Evolutionary conservation across 2,797 vertebrate genomes (phyloP).

Genomic region (Crypturellus tataupa): DNA sequence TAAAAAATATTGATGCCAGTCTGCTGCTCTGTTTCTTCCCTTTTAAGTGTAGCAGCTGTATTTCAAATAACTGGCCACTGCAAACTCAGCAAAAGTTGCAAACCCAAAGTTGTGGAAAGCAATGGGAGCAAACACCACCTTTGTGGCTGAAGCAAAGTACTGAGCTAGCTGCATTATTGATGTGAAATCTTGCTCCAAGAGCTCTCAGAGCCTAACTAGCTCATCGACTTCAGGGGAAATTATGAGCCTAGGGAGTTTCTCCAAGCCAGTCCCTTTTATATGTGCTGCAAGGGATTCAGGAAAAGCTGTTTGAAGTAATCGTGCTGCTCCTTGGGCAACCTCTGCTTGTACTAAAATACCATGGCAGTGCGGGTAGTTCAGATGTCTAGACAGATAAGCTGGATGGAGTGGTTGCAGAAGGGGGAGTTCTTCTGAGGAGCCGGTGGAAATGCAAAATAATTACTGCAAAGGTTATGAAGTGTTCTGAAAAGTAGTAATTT

Average conservation of each 20-base stretch:
- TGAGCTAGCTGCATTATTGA: background rate
- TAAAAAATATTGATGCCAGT: conserved; percentile 14
- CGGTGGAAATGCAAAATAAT: background rate
- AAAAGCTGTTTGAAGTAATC: conserved; percentile 19
- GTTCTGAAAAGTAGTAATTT: background rate
- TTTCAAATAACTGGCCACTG: background rate
- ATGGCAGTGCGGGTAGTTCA: background rate
- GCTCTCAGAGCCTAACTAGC: background rate
- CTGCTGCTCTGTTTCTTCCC: background rate
- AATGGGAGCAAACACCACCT: fast-evolving
- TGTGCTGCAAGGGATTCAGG: background rate
- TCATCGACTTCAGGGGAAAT: background rate
- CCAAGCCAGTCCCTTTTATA: background rate
- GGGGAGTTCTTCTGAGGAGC: background rate
- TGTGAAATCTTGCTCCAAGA: background rate
- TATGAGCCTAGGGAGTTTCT: background rate
- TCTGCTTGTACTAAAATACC: background rate
- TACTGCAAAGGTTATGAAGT: background rate
- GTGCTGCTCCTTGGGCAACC: background rate
- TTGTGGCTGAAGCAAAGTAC: background rate
- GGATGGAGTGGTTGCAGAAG: background rate
- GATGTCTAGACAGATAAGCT: conserved; percentile 28
- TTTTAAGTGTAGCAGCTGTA: background rate
- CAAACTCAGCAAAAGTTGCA: background rate
- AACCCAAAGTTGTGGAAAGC: background rate